Base-by-base conservation (phyloP, 2,888 invertebrate genomes). In the Muschampia plurimacula region DNA sequence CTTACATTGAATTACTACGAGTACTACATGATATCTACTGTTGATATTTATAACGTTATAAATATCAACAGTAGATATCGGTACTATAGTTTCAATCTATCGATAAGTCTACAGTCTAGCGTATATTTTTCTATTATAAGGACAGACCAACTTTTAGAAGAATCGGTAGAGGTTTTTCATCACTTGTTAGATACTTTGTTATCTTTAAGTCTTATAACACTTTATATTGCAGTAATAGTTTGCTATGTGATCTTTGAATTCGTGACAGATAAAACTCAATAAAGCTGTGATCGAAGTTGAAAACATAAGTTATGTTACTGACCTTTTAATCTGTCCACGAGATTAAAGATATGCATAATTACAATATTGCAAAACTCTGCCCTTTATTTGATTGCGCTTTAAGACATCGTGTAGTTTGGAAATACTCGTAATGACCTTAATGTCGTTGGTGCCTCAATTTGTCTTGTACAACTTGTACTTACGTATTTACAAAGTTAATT, bases 381-480 rank as follows among this genome's bases (percentile, higher is more conserved):
- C 71, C 65, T 71, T 71, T 71, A 49, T 70, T 59, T 65, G 57
- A 65, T 70, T 69, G 59, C 65, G 57, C 22, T 71, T 71, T 39
- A 39, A 71, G 41, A 49, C 55, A 55, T 55, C 55, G 55, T 65
- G 28, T 10, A 32, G 59, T 71, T 66, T 60, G 65, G 71, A 60
- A 65, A 65, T 55, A 52, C 39, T 63, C 12, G 57, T 57, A 57
- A 39, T 63, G 69, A 69, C 69, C 69, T 69, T 69, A 63, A 62
- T 69, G 44, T 39, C 12, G 52, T 36, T 36, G 62, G 52, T 63
- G n/a, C 39, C 63, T 49, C 63, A 69, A 68, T 69, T 63, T 63
- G 49, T 28, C 59, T 68, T 46, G 69, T 52, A 32, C 36, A 22
- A 39, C 46, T 9, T 60, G 59, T 36, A 52, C 5, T 39, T 62